phyloP scores from a whole-genome alignment of 2,797 vertebrate genomes.

The Cossypha dichroa region DNA sequence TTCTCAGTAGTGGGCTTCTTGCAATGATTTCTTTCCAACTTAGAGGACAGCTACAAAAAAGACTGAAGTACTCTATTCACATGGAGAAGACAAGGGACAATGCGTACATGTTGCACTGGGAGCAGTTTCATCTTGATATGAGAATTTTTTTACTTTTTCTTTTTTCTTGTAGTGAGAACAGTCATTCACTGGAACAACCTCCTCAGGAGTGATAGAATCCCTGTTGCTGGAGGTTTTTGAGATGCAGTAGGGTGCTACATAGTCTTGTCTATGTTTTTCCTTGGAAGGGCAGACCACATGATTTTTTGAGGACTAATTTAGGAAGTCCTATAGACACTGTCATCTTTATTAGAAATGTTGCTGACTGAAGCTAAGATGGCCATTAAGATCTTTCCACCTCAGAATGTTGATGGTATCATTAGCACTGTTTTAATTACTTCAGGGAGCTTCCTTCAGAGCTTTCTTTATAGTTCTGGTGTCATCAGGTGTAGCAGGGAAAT shows the following conservation, averaged over 20 bases:
- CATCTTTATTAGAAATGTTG: neutral
- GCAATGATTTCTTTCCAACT: neutral
- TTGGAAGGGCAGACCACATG: neutral
- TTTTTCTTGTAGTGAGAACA: neutral
- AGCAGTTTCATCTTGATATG: neutral
- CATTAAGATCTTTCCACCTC: neutral
- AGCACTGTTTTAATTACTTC: neutral
- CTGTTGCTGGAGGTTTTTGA: neutral
- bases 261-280: neutral
- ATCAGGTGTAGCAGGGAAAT: neutral
- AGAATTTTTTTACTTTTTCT: neutral
- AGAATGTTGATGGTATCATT: neutral
- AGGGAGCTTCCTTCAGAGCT: neutral
- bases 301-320: neutral
- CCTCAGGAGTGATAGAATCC: neutral
- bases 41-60: neutral
- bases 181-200: neutral
- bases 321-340: neutral
- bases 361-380: neutral
- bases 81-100: neutral
- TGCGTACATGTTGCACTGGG: neutral
- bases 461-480: neutral
- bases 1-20: neutral
- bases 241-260: neutral
- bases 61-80: neutral